Conservation (phyloP, 2,797 vertebrate genomes). For the Myiothlypis coronata region DNA sequence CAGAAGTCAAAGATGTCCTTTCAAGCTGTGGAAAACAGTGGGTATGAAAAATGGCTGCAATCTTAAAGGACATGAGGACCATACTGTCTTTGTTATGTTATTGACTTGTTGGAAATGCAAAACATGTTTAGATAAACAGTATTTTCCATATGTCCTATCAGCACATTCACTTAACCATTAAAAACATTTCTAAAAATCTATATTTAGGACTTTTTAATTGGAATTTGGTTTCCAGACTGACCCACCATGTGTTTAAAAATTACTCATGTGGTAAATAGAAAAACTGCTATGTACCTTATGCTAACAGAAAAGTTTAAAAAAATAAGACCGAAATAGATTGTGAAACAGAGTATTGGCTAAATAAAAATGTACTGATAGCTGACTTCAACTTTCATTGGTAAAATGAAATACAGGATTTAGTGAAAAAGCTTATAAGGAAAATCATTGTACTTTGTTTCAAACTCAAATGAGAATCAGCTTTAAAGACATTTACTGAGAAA, state of each 20-base stretch:
- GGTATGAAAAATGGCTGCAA: neutral
- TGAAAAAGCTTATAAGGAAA: neutral
- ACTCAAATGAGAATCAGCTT: neutral
- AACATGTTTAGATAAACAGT: neutral
- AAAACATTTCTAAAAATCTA: neutral
- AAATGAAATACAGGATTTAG: neutral
- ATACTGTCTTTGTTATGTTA: neutral
- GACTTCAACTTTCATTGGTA: neutral
- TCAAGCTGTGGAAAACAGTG: neutral
- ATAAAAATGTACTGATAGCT: neutral
- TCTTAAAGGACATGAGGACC: neutral
- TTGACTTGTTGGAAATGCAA: neutral
- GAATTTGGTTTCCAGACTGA: slow-evolving; percentile 11
- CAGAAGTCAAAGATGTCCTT: neutral
- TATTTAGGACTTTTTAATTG: slow-evolving; percentile 22
- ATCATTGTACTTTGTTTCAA: neutral
- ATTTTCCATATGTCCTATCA: neutral
- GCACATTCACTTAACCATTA: neutral
- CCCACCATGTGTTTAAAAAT: slow-evolving; percentile 33
- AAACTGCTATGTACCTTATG: neutral
- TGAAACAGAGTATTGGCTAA: neutral
- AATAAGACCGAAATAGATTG: neutral
- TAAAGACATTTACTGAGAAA: neutral
- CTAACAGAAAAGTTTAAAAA: neutral
- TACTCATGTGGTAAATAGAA: neutral